Evolutionary conservation across 2,888 invertebrate genomes (phyloP).

Genomic region (Drosophila fulvimacula): DNA sequence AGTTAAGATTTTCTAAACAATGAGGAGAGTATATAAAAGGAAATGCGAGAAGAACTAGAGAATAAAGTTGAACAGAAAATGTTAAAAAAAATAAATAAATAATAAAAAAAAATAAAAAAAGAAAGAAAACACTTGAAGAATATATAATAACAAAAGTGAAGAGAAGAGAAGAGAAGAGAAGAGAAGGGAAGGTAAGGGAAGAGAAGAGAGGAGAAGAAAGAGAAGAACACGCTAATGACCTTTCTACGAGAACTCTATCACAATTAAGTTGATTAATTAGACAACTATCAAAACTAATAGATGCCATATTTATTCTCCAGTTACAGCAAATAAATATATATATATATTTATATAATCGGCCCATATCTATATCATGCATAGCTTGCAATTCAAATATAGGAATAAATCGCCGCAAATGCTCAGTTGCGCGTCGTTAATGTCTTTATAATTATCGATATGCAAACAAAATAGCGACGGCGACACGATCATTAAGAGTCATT

Average conservation of each 20-base stretch:
- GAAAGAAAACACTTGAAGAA: not conserved
- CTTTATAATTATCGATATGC: constrained; percentile 64
- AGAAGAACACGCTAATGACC: not conserved
- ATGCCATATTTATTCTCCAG: not conserved
- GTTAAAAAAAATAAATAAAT: too few relatives aligned
- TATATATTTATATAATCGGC: not conserved
- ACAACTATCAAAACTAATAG: not conserved
- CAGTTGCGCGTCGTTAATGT: constrained; percentile 55
- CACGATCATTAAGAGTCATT: constrained; percentile 45
- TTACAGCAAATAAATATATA: not conserved
- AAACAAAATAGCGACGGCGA: constrained; percentile 40
- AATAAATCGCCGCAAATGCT: constrained; percentile 17
- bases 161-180: not conserved
- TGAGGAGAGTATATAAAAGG: not conserved
- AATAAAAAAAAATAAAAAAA: too few relatives aligned
- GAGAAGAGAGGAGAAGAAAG: not conserved
- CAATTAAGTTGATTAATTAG: not conserved
- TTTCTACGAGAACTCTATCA: not conserved
- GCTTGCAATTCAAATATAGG: constrained; percentile 22
- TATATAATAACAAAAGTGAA: not conserved
- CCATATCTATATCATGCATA: constrained; percentile 29
- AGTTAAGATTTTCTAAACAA: too few relatives aligned
- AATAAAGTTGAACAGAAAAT: not conserved
- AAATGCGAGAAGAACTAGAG: not conserved
- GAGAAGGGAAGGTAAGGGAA: not conserved